These are phyloP conservation scores for Acleris cristana DNA, from an alignment of 2,888 invertebrate genomes.

Conservation along the genomic window DNA sequence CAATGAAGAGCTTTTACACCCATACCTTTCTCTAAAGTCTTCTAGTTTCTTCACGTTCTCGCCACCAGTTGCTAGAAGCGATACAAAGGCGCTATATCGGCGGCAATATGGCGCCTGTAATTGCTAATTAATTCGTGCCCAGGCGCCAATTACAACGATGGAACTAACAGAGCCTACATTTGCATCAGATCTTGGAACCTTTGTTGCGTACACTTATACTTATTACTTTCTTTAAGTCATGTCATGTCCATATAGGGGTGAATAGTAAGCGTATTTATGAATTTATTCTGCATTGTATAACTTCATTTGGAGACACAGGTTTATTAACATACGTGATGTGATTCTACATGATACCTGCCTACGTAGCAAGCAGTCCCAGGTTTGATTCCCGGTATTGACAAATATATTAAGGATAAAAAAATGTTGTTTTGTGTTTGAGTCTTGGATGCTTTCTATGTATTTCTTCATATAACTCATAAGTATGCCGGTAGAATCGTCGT, in stretches of 20 bases:
- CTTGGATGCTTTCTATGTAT: no score
- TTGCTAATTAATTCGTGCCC: slow-evolving; percentile 19
- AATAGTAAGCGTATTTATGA: background rate
- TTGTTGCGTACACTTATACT: background rate
- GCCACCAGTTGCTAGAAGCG: background rate
- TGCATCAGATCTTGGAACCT: slow-evolving; percentile 21
- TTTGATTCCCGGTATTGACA: no score
- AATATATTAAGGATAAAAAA: no score
- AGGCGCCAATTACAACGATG: slow-evolving; percentile 14
- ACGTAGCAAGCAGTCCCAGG: no score
- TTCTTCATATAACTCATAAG: no score
- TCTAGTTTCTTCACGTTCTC: background rate
- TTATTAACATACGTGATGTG: no score
- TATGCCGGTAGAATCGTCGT: no score
- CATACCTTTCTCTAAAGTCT: background rate
- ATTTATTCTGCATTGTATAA: background rate
- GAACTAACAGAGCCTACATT: slow-evolving; percentile 4
- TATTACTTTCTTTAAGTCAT: background rate
- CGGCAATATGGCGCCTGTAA: slow-evolving; percentile 20
- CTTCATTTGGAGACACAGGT: no score
- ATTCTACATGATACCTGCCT: no score
- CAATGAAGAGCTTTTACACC: background rate
- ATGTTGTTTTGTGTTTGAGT: no score
- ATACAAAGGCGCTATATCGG: background rate
- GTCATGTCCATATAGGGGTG: background rate